Percentiles rank a stretch among this genome's conserved stretches.
phyloP scores from a whole-genome alignment of 2,113 vertebrate genomes.

The Tylochromis polylepis region DNA sequence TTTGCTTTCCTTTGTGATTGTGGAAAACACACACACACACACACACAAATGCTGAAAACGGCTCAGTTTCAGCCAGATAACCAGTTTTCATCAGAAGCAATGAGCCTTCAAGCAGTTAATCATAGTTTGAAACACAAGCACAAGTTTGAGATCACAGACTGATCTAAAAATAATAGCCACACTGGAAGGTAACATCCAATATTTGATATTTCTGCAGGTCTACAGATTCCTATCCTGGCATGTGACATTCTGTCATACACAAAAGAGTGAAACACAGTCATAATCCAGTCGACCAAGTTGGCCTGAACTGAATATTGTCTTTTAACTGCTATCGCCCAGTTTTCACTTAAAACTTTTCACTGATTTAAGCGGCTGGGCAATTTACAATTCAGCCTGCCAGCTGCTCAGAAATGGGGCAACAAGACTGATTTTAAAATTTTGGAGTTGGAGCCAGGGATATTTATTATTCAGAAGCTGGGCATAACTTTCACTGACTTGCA shows the following conservation, averaged over 20 bases:
- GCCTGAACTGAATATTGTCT: not conserved
- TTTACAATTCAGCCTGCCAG: not conserved
- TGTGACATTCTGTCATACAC: not conserved
- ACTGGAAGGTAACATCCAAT: not conserved
- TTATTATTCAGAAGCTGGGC: constrained; percentile 23
- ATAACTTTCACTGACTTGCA: constrained; percentile 1
- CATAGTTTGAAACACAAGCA: not conserved
- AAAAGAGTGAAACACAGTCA: not conserved
- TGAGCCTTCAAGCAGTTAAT: not conserved
- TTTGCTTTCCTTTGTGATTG: not conserved
- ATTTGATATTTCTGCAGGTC: not conserved
- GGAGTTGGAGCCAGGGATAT: not conserved
- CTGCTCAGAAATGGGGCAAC: not conserved
- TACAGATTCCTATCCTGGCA: not conserved
- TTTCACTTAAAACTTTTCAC: not conserved
- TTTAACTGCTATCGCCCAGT: not conserved
- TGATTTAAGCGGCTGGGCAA: not conserved
- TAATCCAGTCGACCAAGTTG: not conserved
- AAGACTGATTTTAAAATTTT: not conserved
- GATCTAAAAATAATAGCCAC: not conserved
- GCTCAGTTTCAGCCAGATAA: not conserved
- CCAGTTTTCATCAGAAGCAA: not conserved
- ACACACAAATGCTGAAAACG: not conserved
- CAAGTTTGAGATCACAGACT: not conserved
- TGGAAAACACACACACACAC: not conserved